phyloP scores from a whole-genome alignment of 2,113 vertebrate genomes.

The Mormyrus iriodes region DNA sequence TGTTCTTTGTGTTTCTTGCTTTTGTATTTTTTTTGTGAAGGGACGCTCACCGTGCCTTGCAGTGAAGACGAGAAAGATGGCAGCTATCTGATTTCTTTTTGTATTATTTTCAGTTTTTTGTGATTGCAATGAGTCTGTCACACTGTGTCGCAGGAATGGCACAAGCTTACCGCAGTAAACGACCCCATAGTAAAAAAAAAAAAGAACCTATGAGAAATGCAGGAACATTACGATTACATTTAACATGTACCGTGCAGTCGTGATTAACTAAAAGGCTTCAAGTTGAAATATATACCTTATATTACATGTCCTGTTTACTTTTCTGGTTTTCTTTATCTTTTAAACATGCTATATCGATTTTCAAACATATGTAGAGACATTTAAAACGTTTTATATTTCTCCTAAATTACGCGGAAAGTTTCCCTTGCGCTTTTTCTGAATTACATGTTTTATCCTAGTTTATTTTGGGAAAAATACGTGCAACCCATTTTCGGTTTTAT shows the following conservation, averaged over 20 bases:
- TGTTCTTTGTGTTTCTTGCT: neutral
- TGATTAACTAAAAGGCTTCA: neutral
- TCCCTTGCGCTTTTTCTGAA: neutral
- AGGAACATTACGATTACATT: neutral
- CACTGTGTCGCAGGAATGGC: neutral
- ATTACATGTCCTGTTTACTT: neutral
- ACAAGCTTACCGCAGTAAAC: neutral
- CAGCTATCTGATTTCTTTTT: constrained; percentile 14
- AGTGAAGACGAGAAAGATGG: constrained; percentile 17
- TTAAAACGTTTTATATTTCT: neutral
- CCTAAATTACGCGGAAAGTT: neutral
- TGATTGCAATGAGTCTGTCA: neutral
- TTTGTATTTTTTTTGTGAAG: constrained; percentile 1
- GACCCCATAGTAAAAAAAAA: neutral
- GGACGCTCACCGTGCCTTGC: constrained; percentile 5
- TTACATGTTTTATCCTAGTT: neutral
- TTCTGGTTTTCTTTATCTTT: neutral
- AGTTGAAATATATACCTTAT: neutral
- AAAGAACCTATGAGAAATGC: neutral
- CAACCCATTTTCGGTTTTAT: neutral
- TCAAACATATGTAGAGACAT: neutral
- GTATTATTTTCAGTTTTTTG: neutral
- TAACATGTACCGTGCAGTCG: neutral
- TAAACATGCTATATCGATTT: neutral
- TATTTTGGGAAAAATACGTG: neutral